Evolutionary conservation across 2,888 invertebrate genomes (phyloP).

Genomic region (Acanthopleura granulata): DNA sequence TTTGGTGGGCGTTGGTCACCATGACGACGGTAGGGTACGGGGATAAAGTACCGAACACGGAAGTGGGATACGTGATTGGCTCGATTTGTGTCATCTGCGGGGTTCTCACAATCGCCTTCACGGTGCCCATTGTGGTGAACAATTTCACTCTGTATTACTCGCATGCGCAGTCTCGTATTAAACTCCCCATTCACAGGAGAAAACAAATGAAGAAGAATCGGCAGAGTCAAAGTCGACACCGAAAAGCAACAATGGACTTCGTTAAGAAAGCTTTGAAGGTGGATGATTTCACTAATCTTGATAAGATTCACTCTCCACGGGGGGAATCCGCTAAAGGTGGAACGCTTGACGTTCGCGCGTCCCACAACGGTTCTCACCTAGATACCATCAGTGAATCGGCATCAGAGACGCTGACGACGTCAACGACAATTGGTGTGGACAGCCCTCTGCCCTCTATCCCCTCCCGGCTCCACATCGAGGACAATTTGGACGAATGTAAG

Average conservation of each 20-base stretch:
- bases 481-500: neutral
- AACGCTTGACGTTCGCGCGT: neutral
- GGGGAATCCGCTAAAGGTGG: neutral
- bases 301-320: neutral
- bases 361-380: neutral
- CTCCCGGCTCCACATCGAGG: neutral
- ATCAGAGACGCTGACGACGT: constrained; percentile 11
- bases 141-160: constrained; percentile 67
- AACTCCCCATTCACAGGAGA: constrained; percentile 58
- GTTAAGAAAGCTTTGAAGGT: constrained; percentile 35
- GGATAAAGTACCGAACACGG: constrained; percentile 63
- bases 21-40: constrained; percentile 70
- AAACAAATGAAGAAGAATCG: constrained; percentile 55
- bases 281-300: neutral
- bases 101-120: constrained; percentile 67
- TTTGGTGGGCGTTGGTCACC: constrained; percentile 69
- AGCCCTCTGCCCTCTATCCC: neutral
- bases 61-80: constrained; percentile 63
- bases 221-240: constrained; percentile 52
- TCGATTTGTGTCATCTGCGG: constrained; percentile 66
- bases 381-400: constrained; percentile 9
- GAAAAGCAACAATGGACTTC: constrained; percentile 50
- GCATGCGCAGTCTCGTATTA: constrained; percentile 65
- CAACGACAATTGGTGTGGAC: neutral
- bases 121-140: constrained; percentile 68